Evolutionary conservation across 2,888 invertebrate species (phyloP).

Genomic region (Stegophylla sp.): DNA sequence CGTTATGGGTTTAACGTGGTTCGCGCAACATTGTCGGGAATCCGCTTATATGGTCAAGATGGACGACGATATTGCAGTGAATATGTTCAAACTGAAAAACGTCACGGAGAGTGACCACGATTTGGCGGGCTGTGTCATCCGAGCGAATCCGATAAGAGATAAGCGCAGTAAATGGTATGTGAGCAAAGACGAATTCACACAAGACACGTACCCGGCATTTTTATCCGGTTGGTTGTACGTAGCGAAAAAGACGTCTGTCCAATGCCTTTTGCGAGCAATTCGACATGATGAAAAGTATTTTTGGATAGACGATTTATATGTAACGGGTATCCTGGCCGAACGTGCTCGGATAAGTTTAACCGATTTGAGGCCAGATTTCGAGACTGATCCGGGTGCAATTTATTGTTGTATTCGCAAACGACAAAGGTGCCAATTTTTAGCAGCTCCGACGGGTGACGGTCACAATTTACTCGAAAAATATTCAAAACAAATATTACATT

Average conservation of each 20-base stretch:
- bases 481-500: not conserved
- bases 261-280: constrained; percentile 69
- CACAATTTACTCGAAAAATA: constrained; percentile 67
- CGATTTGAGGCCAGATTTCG: constrained; percentile 71
- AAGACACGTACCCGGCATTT: constrained; percentile 74
- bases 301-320: constrained; percentile 90
- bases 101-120: constrained; percentile 65
- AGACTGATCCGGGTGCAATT: constrained; percentile 75
- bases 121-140: constrained; percentile 74
- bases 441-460: constrained; percentile 82
- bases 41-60: constrained; percentile 77
- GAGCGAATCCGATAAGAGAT: constrained; percentile 72
- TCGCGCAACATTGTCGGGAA: constrained; percentile 69
- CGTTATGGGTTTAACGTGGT: constrained; percentile 82
- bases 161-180: constrained; percentile 83
- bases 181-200: constrained; percentile 71
- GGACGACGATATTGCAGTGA: constrained; percentile 81
- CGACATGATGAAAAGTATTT: constrained; percentile 72
- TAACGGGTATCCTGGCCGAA: constrained; percentile 80
- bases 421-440: constrained; percentile 72
- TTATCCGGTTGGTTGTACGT: constrained; percentile 86
- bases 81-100: constrained; percentile 70
- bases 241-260: constrained; percentile 73
- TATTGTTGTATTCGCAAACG: constrained; percentile 77
- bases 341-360: constrained; percentile 69